A percentile compares a stretch with the other conserved stretches of the same genome.
Conservation (phyloP, 2,113 vertebrate species). For the Misgurnus mizolepis region DNA sequence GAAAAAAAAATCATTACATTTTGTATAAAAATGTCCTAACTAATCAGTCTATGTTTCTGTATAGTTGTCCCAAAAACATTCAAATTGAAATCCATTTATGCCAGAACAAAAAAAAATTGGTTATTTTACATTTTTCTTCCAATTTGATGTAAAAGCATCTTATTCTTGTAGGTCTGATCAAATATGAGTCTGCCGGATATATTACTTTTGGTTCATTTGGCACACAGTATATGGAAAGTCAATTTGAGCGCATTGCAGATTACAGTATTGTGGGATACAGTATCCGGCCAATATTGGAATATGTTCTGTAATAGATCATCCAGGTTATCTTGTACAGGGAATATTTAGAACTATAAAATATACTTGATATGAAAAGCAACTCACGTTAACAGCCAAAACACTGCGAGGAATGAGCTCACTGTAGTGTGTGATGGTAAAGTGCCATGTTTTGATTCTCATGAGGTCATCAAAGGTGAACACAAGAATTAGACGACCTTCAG, state of each 20-base stretch:
- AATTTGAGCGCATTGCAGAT: neutral
- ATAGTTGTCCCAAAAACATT: too few species aligned
- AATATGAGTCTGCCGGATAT: neutral
- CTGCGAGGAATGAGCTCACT: conserved; percentile 98
- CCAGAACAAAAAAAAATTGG: too few species aligned
- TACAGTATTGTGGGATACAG: neutral
- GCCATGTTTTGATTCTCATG: conserved; percentile 99
- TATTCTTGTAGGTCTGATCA: neutral
- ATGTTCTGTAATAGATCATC: neutral
- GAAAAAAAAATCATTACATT: too few species aligned
- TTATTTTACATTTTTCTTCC: neutral
- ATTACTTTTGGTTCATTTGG: neutral
- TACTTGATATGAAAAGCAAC: conserved; percentile 51
- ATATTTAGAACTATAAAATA: neutral
- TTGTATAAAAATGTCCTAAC: too few species aligned
- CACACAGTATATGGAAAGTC: neutral
- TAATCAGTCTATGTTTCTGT: too few species aligned
- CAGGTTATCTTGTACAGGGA: neutral
- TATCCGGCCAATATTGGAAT: neutral
- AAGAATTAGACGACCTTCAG: conserved; percentile 95
- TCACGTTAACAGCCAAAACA: conserved; percentile 98
- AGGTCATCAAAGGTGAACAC: conserved; percentile 99
- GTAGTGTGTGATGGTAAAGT: conserved; percentile 98
- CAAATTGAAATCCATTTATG: too few species aligned
- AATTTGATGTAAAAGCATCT: neutral